These are phyloP conservation scores for Loripinus fragilis DNA, from an alignment of 2,888 invertebrate genomes.

Conservation along the genomic window DNA sequence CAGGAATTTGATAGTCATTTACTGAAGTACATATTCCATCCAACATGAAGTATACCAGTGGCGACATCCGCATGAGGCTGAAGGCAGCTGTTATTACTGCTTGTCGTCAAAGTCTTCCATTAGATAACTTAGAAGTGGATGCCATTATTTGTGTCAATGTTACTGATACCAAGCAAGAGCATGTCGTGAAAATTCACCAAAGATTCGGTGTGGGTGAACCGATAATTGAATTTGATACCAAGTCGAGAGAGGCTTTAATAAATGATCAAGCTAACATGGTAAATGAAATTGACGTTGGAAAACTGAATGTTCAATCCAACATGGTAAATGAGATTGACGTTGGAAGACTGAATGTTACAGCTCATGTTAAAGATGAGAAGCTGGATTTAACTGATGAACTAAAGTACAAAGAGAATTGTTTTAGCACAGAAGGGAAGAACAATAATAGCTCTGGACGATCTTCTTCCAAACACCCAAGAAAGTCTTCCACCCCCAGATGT, in stretches of 20 bases:
- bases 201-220: slow-evolving; percentile 1
- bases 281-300: not conserved
- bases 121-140: slow-evolving; percentile 13
- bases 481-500: slow-evolving; percentile 13
- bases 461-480: not conserved
- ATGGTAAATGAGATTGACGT: not conserved
- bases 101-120: slow-evolving; percentile 13
- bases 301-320: not conserved
- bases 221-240: not conserved
- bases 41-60: not conserved
- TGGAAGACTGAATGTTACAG: too few species aligned
- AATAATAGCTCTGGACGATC: not conserved
- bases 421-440: not conserved
- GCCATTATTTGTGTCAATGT: slow-evolving; percentile 22
- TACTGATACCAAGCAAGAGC: not conserved
- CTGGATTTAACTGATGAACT: not conserved
- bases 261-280: not conserved
- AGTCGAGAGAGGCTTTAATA: not conserved
- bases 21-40: not conserved
- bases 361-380: not conserved
- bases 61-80: not conserved
- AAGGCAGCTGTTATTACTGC: slow-evolving; percentile 1
- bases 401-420: not conserved
- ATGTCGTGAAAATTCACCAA: slow-evolving; percentile 25
- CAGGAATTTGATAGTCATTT: too few species aligned